Evolutionary conservation across 2,888 invertebrate species (phyloP), one percentile per base, ranked within the genome.

Genomic region (Crematogaster levior): DNA sequence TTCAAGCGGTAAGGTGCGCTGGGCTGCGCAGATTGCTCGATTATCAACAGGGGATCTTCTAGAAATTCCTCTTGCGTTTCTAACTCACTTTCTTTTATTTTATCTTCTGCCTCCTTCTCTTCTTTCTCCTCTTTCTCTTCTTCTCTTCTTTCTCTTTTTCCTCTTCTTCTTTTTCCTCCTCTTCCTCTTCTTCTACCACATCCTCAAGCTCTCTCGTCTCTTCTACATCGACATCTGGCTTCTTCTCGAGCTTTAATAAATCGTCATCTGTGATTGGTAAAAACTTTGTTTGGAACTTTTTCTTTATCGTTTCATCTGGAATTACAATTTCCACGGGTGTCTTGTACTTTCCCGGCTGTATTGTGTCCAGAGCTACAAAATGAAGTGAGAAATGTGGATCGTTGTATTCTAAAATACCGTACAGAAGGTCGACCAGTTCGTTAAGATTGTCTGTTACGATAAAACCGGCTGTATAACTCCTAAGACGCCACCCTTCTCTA

Each of bases 211-310:
- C 51, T 0, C 15, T 60, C 9, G 9, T 10, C 21, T 3, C 27
- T 63, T 75, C 63, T 4, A 21, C 3, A 1, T 66, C 10, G n/a
- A 63, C 34, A 10, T 88, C 86, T 5, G 30, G 60, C n/a, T 68
- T 43, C 3, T n/a, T 34, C 12, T 88, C 68, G 9, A 85, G 21
- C 51, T 60, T 51, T 1, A 80, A 4, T 12, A 93, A 73, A 86
- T 93, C 93, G 0, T 93, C 90, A 58, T 93, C 92, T 9, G 93
- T 93, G 3, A 94, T 88, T 0, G 94, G 94, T 43, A 94, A 83
- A 60, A 93, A 94, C 65, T 77, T 90, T 4, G 92, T 93, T 65
- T 79, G 77, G 24, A 90, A 90, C 48, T 81, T 91, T 27, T 89
- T 90, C 3, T 86, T 27, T 0, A 6, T 18, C 3, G 75, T 81